Evolutionary conservation across 2,888 invertebrate genomes (phyloP).

Genomic region (Malachius bipustulatus): DNA sequence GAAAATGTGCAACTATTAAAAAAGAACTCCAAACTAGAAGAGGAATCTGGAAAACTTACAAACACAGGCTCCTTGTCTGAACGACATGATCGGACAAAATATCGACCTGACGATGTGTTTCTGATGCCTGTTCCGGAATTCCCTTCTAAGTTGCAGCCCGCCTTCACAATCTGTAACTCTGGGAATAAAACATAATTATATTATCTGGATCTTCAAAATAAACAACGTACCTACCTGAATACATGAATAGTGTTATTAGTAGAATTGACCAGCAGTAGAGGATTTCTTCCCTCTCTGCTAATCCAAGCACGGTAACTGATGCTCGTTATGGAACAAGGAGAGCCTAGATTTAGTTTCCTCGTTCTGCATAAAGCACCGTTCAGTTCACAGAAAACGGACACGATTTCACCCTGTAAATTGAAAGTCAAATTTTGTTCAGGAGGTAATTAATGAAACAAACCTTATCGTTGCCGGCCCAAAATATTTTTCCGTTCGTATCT

Average conservation of each 20-base stretch:
- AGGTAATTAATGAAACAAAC: constrained; percentile 30
- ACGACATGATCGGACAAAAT: constrained; percentile 79
- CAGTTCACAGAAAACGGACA: constrained; percentile 31
- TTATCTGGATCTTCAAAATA: too few relatives aligned
- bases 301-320: constrained; percentile 73
- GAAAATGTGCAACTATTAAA: neutral
- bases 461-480: constrained; percentile 76
- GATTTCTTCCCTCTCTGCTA: constrained; percentile 52
- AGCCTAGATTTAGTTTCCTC: constrained; percentile 25
- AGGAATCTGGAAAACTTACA: too few relatives aligned
- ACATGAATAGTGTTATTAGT: constrained; percentile 63
- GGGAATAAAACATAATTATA: constrained; percentile 19
- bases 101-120: constrained; percentile 53
- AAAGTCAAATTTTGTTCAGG: constrained; percentile 9
- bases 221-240: constrained; percentile 32
- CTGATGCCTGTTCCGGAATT: constrained; percentile 52
- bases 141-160: constrained; percentile 49
- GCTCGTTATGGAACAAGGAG: constrained; percentile 48
- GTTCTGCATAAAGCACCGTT: constrained; percentile 30
- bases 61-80: constrained; percentile 68
- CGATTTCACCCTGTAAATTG: constrained; percentile 32
- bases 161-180: constrained; percentile 59
- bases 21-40: too few relatives aligned
- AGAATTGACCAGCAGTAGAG: constrained; percentile 66
- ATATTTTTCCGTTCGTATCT: constrained; percentile 63